Evolutionary conservation across 2,888 invertebrate genomes (phyloP).

Genomic region (Metellina segmentata): DNA sequence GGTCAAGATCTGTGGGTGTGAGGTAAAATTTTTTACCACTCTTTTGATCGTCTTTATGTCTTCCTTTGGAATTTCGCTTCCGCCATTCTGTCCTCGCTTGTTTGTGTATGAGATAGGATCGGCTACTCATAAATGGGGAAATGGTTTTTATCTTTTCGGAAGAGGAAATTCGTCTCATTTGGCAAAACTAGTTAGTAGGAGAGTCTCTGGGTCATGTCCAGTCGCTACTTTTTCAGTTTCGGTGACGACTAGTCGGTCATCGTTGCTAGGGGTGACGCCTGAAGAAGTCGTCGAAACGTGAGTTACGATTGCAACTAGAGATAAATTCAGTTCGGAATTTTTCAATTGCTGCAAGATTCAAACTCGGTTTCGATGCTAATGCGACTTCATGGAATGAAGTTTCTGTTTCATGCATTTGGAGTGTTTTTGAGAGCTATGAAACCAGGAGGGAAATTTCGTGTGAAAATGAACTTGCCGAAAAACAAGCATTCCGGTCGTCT

Average conservation of each 20-base stretch:
- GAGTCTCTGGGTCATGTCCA: slow-evolving; percentile 23
- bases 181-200: not conserved
- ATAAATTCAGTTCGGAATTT: not conserved
- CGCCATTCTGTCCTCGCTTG: slow-evolving; percentile 11
- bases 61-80: slow-evolving; percentile 27
- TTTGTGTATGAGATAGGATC: not conserved
- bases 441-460: no score
- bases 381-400: no score
- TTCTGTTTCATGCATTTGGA: no score
- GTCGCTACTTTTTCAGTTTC: not conserved
- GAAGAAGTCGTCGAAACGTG: not conserved
- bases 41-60: not conserved
- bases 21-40: not conserved
- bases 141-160: not conserved
- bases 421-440: no score
- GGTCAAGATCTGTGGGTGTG: slow-evolving; percentile 40
- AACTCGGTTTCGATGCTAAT: no score
- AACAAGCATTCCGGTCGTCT: no score
- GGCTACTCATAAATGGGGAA: not conserved
- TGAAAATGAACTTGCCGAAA: no score
- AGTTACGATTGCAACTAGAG: not conserved
- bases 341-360: no score
- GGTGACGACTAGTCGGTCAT: not conserved
- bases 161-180: not conserved
- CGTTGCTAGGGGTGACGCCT: slow-evolving; percentile 17